Evolutionary conservation across 2,113 vertebrate species (phyloP), one percentile per base, ranked within the genome.

Genomic region (Oreochromis niloticus): DNA sequence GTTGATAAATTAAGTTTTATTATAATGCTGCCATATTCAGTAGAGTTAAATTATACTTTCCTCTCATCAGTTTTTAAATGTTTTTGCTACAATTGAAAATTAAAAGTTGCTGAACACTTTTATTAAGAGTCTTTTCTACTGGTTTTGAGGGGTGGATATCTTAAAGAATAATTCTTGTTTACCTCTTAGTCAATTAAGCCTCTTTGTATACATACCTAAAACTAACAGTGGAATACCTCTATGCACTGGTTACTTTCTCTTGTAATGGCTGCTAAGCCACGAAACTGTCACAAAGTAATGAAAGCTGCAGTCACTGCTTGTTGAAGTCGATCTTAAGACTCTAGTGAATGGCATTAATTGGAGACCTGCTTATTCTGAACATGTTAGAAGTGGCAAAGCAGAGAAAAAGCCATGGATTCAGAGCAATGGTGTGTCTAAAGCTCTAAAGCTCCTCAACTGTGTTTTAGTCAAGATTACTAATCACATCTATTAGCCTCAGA

Each of bases 1-100:
- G 43, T 50, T 78, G 71, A 78, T 48, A 32, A 78, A 78, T 50
- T 32, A 78, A 50, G 71, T 19, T 50, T n/a, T 52, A 52, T 78
- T 52, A 34, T n/a, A 78, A 19, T 52, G 17, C 14, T 34, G 46
- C 46, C 27, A 34, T 78, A 12, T 32, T 52, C 2, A 4, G 43
- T 34, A 52, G 27, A 52, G 46, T 78, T 52, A 2, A 78, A n/a
- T 34, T 50, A 6, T 6, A 32, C 1, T 78, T 50, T n/a, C 24
- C 6, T 30, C 71, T 78, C 27, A 32, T 13, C 27, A 13, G 6
- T 34, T 32, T 52, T 0, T 32, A 50, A 32, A 50, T 50, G 27
- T 32, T 78, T 78, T 78, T 50, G 6, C 46, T 52, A 12, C 17
- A 32, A 17, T 17, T 73, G 68, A 73, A 73, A 73, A 52, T 50